Conservation (phyloP, 1,140 invertebrate species). For the Meloidogyne chitwoodi region DNA sequence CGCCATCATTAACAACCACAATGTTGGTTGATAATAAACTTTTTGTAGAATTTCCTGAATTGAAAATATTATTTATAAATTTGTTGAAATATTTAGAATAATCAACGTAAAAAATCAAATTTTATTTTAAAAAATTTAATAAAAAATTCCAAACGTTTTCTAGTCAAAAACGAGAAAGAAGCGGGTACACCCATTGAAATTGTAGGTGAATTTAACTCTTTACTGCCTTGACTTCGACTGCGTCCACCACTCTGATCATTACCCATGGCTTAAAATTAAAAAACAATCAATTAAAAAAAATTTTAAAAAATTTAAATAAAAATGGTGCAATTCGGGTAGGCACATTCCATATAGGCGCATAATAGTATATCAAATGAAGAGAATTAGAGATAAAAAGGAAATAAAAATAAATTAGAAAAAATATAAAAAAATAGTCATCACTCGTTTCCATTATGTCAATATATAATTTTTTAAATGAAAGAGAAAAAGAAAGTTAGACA, state of each 20-base stretch:
- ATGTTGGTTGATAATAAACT: conserved; percentile 21
- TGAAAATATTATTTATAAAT: not conserved
- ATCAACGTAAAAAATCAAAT: not conserved
- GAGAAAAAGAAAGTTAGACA: too few relatives aligned
- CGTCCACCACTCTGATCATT: conserved; percentile 11
- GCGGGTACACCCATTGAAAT: conserved; percentile 17
- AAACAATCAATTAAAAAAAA: too few relatives aligned
- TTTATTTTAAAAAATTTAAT: not conserved
- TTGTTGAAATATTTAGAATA: not conserved
- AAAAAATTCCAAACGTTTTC: conserved; percentile 11
- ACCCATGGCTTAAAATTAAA: not conserved
- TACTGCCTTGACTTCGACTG: conserved; percentile 2
- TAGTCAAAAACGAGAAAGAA: conserved; percentile 28
- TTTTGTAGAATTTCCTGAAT: conserved; percentile 23
- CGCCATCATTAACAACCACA: conserved; percentile 41
- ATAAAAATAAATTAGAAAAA: too few relatives aligned
- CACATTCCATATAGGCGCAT: too few relatives aligned
- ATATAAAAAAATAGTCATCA: too few relatives aligned
- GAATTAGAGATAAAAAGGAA: too few relatives aligned
- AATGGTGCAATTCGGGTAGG: too few relatives aligned
- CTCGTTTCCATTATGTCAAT: too few relatives aligned
- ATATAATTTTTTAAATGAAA: too few relatives aligned
- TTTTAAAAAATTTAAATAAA: too few relatives aligned
- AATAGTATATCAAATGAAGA: too few relatives aligned
- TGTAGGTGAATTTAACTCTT: conserved; percentile 3